Evolutionary conservation across 2,888 invertebrate genomes (phyloP), one percentile per base, ranked within the genome.

Genomic region (Lasioglossum marginatum): DNA sequence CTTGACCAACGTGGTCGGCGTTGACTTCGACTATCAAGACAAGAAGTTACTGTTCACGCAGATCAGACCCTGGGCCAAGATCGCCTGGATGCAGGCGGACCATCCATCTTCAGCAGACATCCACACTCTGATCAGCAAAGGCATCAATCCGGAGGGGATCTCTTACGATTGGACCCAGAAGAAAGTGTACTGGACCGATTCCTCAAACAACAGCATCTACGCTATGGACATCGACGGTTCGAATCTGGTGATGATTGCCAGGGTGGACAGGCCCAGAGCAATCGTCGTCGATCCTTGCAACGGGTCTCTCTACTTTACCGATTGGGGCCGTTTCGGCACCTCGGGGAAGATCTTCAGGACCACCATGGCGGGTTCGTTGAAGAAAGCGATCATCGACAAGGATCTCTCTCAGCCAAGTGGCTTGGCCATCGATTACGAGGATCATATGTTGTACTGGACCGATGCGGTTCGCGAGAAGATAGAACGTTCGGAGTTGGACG

Each of bases 161-260:
- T 98, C 99, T 0, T 99, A 99, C 94, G 99, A 99, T 94, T 99
- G 99, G 99, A 98, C 99, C 0, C 98, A 98, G 91, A 98, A 98
- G 94, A 99, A 99, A 95, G 97, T 99, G 60, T 99, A 99, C 95
- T 99, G 99, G 99, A 99, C 99, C 0, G 99, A 99, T 93, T 98
- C 98, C 45, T 97, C 98, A 0, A 99, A 99, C 92, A 98, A 98
- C 92, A 98, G 98, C 19, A 99, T 99, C 81, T 99, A 99, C 93
- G 98, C 99, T 0, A 98, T 99, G 98, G 98, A 99, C 93, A 95
- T 98, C 37, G 98, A 99, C 93, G 98, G 98, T 2, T 96, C 97
- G 0, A 97, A 98, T 91, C 95, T 98, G 74, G 98, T 99, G 0
- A 98, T 98, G 97, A 98, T 99, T 81, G 98, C 98, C 0, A 96